These are phyloP conservation scores for Erebia aethiops DNA, from an alignment of 2,888 invertebrate species.

Conservation along the genomic window DNA sequence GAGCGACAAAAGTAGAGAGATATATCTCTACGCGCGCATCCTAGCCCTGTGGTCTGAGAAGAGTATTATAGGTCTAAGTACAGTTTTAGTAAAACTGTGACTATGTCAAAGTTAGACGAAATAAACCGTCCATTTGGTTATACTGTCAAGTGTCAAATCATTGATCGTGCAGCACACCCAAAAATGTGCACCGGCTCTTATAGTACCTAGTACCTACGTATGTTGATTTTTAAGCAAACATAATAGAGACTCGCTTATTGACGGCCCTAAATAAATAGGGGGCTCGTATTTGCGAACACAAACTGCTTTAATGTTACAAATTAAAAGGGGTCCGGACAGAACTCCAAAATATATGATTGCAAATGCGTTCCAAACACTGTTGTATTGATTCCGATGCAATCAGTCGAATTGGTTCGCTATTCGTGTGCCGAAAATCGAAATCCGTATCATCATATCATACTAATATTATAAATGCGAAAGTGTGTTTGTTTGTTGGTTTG, in stretches of 20 bases:
- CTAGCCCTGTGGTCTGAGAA: too few species aligned
- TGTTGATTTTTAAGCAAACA: constrained; percentile 47
- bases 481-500: too few species aligned
- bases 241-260: constrained; percentile 46
- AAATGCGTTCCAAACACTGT: constrained; percentile 6
- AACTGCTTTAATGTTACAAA: constrained; percentile 41
- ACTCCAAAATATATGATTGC: constrained; percentile 24
- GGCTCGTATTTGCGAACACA: constrained; percentile 40
- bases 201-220: constrained; percentile 11
- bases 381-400: constrained; percentile 27
- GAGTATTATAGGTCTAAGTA: too few species aligned
- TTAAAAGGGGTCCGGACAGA: constrained; percentile 34
- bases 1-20: too few species aligned
- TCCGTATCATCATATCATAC: too few species aligned
- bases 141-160: too few species aligned
- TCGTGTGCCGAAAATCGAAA: not conserved
- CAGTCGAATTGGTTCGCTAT: constrained; percentile 12
- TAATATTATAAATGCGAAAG: too few species aligned
- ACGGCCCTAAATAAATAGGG: constrained; percentile 47
- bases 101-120: too few species aligned
- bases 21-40: too few species aligned
- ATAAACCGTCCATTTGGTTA: not conserved
- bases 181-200: constrained; percentile 11
- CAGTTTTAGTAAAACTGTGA: too few species aligned
- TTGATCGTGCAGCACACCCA: not conserved